Conservation (phyloP, 2,113 vertebrate species). For the Psittacus erithacus region DNA sequence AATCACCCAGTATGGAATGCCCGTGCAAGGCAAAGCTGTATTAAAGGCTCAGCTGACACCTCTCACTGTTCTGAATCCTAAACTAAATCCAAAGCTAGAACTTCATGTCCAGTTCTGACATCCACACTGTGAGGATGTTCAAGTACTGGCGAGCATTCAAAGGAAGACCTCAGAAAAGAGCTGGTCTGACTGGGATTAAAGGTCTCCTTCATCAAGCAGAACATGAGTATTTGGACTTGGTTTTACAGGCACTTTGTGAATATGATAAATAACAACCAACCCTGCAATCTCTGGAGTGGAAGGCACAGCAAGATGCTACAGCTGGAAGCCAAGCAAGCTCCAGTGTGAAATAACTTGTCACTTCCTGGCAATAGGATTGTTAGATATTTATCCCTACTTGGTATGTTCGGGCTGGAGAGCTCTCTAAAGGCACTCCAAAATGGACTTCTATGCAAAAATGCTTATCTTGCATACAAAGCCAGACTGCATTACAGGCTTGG, state of each 20-base stretch:
- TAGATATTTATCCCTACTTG: neutral
- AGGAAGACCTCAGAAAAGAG: neutral
- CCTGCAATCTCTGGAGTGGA: neutral
- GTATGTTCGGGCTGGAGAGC: neutral
- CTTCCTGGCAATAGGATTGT: neutral
- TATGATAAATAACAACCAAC: neutral
- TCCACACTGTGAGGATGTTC: neutral
- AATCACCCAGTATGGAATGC: neutral
- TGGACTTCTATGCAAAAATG: neutral
- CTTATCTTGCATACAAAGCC: neutral
- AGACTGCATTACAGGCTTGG: neutral
- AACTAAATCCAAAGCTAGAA: neutral
- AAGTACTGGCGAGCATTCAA: neutral
- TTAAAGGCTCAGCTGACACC: neutral
- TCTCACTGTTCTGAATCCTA: neutral
- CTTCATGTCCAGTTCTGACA: neutral
- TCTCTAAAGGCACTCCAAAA: neutral
- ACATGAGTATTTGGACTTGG: neutral
- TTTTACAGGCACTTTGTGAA: neutral
- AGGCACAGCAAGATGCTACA: neutral
- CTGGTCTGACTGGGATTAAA: neutral
- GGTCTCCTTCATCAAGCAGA: neutral
- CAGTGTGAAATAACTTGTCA: neutral
- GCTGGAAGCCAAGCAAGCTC: neutral
- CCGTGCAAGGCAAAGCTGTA: neutral